Conservation (phyloP, 2,888 invertebrate genomes). For the Xestobium rufovillosum region DNA sequence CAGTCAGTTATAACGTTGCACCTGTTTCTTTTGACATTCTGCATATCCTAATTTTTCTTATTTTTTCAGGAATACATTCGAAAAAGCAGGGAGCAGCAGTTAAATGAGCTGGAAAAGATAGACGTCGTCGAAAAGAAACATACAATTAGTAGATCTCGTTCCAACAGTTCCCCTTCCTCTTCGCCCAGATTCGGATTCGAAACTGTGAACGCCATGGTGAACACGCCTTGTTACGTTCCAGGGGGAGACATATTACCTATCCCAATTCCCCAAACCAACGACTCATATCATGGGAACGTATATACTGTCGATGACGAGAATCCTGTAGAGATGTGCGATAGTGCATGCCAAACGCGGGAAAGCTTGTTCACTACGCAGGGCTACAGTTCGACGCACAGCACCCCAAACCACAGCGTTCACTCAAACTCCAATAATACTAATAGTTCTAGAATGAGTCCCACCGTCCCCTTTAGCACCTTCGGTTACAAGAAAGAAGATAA, state of each 20-base stretch:
- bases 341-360: conserved; percentile 77
- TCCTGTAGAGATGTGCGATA: conserved; percentile 58
- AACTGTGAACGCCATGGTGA: conserved; percentile 25
- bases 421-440: conserved; percentile 34
- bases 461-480: conserved; percentile 50
- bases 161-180: conserved; percentile 34
- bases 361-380: conserved; percentile 54
- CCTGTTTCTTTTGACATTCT: too few species aligned
- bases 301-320: conserved; percentile 18
- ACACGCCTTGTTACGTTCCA: conserved; percentile 44
- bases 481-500: conserved; percentile 46
- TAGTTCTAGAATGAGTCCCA: conserved; percentile 31
- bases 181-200: conserved; percentile 33
- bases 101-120: conserved; percentile 57
- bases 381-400: conserved; percentile 12
- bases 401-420: conserved; percentile 38
- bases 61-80: conserved; percentile 60
- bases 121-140: conserved; percentile 30
- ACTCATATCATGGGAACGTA: conserved; percentile 26
- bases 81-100: conserved; percentile 70
- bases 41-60: too few species aligned
- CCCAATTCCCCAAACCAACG: conserved; percentile 10
- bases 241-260: conserved; percentile 42
- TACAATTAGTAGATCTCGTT: conserved; percentile 27
- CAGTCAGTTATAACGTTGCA: too few species aligned